Percentiles rank a stretch among this genome's conserved stretches.
phyloP scores from a whole-genome alignment of 2,797 vertebrate species.

The Ptychadena robeensis region DNA sequence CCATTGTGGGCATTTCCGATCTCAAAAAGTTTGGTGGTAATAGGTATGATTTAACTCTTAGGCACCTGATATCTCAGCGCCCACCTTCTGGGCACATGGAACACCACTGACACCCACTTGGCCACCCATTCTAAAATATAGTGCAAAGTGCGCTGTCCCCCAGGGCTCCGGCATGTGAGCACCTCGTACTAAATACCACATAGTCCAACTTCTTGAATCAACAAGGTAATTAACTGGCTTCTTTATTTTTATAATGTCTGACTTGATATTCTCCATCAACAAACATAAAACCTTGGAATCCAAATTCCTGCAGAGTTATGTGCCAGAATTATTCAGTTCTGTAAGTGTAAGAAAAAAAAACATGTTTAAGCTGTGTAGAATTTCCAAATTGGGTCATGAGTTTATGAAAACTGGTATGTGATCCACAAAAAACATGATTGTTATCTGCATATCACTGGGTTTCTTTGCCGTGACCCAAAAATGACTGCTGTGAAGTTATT shows the following conservation, averaged over 20 bases:
- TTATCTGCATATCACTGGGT: conserved; percentile 21
- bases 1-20: too few relatives aligned
- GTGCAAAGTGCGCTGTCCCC: too few relatives aligned
- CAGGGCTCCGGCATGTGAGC: too few relatives aligned
- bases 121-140: too few relatives aligned
- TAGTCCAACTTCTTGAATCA: too few relatives aligned
- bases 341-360: not conserved
- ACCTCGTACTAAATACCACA: too few relatives aligned
- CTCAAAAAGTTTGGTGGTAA: too few relatives aligned
- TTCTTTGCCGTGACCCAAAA: conserved; percentile 41
- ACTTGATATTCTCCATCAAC: conserved; percentile 4
- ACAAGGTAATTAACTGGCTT: too few relatives aligned
- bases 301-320: conserved; percentile 1
- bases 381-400: conserved; percentile 47
- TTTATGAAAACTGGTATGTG: conserved; percentile 50
- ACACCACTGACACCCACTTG: too few relatives aligned
- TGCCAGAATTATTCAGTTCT: conserved; percentile 20
- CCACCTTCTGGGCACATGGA: too few relatives aligned
- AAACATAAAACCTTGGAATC: conserved; percentile 9
- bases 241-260: not conserved
- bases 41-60: too few relatives aligned
- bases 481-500: not conserved
- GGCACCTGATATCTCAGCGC: too few relatives aligned
- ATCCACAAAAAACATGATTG: conserved; percentile 42
- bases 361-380: not conserved